phyloP scores from a whole-genome alignment of 2,888 invertebrate species.

The Andrena flavipes region DNA sequence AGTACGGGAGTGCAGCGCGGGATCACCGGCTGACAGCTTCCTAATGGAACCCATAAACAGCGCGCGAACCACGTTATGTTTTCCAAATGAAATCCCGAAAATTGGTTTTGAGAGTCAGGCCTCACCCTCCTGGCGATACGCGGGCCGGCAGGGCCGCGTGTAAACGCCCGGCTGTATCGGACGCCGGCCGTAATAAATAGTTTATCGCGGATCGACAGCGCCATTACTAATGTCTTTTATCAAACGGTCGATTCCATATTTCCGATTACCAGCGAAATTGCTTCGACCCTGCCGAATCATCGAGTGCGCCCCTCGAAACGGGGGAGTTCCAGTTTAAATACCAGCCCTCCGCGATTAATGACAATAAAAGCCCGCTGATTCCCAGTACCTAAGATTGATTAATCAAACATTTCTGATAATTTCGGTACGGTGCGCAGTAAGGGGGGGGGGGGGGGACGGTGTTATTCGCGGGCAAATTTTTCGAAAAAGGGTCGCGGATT shows the following conservation, averaged over 20 bases:
- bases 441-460: too few relatives aligned
- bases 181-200: constrained; percentile 51
- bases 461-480: constrained; percentile 35
- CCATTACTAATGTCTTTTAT: constrained; percentile 58
- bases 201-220: constrained; percentile 53
- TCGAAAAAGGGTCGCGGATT: constrained; percentile 29
- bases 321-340: constrained; percentile 32
- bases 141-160: constrained; percentile 36
- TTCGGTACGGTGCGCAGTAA: background rate
- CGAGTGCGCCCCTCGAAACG: constrained; percentile 31
- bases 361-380: constrained; percentile 53
- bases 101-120: constrained; percentile 79
- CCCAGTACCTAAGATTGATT: constrained; percentile 53
- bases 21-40: constrained; percentile 84
- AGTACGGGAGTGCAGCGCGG: constrained; percentile 76
- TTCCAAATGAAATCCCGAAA: constrained; percentile 84
- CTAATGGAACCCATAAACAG: constrained; percentile 85
- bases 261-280: constrained; percentile 51
- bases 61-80: constrained; percentile 83
- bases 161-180: constrained; percentile 31
- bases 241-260: constrained; percentile 53
- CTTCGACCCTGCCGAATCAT: constrained; percentile 34
- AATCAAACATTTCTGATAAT: constrained; percentile 54
- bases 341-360: constrained; percentile 37
- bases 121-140: constrained; percentile 14